A percentile compares a stretch with the other conserved stretches of the same genome.
phyloP scores from a whole-genome alignment of 2,888 invertebrate species.

The Orthosia gracilis region DNA sequence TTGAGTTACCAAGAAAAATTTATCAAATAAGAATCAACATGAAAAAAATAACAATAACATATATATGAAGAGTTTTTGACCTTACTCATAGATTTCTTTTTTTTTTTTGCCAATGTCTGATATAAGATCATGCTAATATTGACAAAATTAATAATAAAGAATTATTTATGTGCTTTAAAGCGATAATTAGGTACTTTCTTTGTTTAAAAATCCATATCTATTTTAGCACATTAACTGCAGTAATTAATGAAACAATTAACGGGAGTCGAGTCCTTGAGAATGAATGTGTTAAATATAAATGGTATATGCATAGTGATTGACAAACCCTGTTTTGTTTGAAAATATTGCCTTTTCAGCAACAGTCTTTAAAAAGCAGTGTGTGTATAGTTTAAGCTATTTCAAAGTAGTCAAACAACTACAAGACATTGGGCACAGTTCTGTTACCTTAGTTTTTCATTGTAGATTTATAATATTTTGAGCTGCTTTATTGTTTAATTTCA shows the following conservation, averaged over 20 bases:
- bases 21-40: constrained; percentile 2
- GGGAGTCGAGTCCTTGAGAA: too few relatives aligned
- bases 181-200: not conserved
- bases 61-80: too few relatives aligned
- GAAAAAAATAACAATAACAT: not conserved
- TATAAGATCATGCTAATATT: constrained; percentile 1
- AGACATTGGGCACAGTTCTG: not conserved
- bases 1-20: constrained; percentile 9
- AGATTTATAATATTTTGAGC: too few relatives aligned
- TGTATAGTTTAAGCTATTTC: too few relatives aligned
- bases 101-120: not conserved
- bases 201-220: not conserved
- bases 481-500: not conserved
- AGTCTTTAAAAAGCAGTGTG: not conserved
- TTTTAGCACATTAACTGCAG: not conserved
- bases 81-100: not conserved
- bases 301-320: not conserved
- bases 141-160: not conserved
- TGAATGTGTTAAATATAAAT: not conserved
- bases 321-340: not conserved
- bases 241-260: too few relatives aligned
- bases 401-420: not conserved
- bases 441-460: not conserved
- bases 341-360: not conserved
- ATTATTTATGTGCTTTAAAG: not conserved